These are phyloP conservation scores for Lycaon pictus DNA, from an alignment of 2,113 vertebrate species.

Conservation along the genomic window DNA sequence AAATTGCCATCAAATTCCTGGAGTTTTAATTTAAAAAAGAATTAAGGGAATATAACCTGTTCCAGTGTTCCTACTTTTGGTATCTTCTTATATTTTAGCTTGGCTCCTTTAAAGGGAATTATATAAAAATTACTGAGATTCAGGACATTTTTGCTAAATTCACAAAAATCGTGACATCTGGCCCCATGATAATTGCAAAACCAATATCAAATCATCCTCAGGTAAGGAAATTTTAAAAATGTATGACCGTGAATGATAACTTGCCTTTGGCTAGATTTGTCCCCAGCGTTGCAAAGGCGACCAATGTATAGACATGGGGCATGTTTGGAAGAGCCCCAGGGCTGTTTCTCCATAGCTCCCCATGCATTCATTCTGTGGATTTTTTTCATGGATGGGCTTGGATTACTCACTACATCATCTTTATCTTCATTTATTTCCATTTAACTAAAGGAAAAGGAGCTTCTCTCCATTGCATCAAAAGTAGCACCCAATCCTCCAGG, in stretches of 20 bases:
- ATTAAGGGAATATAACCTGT: not conserved
- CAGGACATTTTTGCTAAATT: not conserved
- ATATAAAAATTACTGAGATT: not conserved
- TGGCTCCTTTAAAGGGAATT: not conserved
- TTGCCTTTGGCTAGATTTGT: too few relatives aligned
- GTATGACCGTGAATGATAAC: not conserved
- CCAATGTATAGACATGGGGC: too few relatives aligned
- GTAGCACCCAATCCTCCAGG: not conserved
- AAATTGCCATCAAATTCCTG: not conserved
- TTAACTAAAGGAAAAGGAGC: not conserved
- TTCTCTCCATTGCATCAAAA: not conserved
- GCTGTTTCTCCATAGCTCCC: not conserved
- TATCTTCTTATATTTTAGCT: not conserved
- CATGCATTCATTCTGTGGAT: not conserved
- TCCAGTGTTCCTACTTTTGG: not conserved
- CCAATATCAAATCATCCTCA: not conserved
- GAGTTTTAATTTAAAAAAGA: not conserved
- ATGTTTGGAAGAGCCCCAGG: too few relatives aligned
- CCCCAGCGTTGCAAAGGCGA: accelerated
- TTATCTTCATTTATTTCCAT: not conserved
- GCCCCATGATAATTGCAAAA: not conserved
- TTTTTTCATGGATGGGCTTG: not conserved
- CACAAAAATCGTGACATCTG: not conserved
- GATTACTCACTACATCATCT: not conserved
- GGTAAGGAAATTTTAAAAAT: not conserved